These are phyloP conservation scores for Morinoia aosen DNA, from an alignment of 2,888 invertebrate genomes.

Conservation along the genomic window DNA sequence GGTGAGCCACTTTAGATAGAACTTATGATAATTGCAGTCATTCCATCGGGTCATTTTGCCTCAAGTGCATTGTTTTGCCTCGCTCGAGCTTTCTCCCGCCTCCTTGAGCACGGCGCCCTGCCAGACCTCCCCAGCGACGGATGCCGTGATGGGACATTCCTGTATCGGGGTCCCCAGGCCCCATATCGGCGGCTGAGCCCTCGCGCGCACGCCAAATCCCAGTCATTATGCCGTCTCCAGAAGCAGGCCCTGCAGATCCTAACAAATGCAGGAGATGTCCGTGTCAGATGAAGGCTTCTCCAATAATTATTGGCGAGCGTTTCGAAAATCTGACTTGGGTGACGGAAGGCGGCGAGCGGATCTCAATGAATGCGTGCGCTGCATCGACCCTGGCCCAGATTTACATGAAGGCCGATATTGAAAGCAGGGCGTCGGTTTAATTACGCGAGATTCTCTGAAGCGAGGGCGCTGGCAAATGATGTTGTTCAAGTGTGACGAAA, in stretches of 20 bases:
- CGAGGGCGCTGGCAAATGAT: background rate
- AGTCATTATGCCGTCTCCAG: background rate
- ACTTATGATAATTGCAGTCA: conserved; percentile 17
- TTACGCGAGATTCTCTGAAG: background rate
- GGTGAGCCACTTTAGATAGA: background rate
- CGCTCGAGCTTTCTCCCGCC: background rate
- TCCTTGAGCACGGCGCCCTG: background rate
- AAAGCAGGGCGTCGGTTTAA: background rate
- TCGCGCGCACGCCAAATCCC: background rate
- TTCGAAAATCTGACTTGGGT: background rate
- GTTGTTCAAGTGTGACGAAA: background rate
- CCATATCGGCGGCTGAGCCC: background rate
- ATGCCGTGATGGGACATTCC: background rate
- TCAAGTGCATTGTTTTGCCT: conserved; percentile 2
- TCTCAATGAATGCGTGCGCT: background rate
- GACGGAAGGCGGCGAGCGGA: background rate
- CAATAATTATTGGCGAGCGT: conserved; percentile 22
- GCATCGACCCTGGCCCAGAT: background rate
- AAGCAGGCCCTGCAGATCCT: conserved; percentile 1
- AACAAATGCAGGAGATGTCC: conserved; percentile 11
- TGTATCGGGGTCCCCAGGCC: background rate
- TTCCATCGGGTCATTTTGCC: background rate
- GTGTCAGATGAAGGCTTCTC: conserved; percentile 16
- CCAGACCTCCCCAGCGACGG: background rate
- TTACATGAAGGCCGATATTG: conserved; percentile 13